Base-by-base conservation (phyloP, 1,140 invertebrate species). In the Cepaea nemoralis region DNA sequence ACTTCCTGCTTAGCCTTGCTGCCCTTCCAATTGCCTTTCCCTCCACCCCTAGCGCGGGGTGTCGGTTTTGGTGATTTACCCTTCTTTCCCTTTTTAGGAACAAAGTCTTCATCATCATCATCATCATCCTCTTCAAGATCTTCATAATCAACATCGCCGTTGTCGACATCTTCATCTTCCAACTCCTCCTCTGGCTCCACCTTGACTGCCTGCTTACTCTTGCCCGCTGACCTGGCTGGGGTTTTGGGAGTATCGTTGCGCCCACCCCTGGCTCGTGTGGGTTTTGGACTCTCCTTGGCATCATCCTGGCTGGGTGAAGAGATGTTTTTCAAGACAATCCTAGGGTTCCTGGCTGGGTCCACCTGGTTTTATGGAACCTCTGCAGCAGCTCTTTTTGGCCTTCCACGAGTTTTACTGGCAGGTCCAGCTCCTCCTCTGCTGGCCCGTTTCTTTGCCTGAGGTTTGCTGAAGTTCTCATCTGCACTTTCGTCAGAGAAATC, bases 31-130 rank as follows among this genome's bases (percentile, higher is more conserved):
- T n/a, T n/a, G n/a, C 70, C 70, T 45, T 73, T 73, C 37, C 39
- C 39, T 59, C 22, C n/a, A 27, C 70, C 70, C 27, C 70, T 73
- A 2, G 70, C 5, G 55, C 55, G 55, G 16, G 45, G 1, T 42
- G 70, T 45, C 39, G 40, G 70, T n/a, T 45, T 73, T 42, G 70
- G 12, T 45, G 6, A 40, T 16, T n/a, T 8, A 12, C 70, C 70
- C 27, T 73, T n/a, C n/a, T n/a, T 73, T 42, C 33, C 33, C 70
- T 73, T 73, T 27, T 69, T 39, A 33, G 70, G 70, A 39, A 73
- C 39, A 73, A 73, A 73, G 40, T 73, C 70, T 73, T 73, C 70
- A 73, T 73, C 70, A 27, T 73, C 70, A n/a, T 73, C 70, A 24
- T 73, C 70, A 35, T 37, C n/a, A n/a, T n/a, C n/a, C n/a, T n/a